phyloP scores from a whole-genome alignment of 1,140 invertebrate species.

The fruit fly (Drosophila melanogaster) region DNA sequence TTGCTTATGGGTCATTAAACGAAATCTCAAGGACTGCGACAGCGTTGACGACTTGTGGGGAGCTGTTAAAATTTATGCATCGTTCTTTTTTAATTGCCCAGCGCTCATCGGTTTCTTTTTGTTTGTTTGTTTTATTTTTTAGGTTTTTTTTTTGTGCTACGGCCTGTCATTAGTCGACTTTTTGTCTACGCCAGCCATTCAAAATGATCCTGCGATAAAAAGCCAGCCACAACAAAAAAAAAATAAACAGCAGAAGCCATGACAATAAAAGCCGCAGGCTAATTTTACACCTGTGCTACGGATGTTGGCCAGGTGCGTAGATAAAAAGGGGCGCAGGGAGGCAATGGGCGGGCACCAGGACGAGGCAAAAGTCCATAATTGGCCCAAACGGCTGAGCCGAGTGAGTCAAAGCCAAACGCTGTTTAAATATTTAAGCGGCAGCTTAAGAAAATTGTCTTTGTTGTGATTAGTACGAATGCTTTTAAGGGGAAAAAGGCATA shows the following conservation, averaged over 20 bases:
- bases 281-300: conserved; percentile 74
- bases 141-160: not conserved
- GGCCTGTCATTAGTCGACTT: conserved; percentile 61
- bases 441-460: conserved; percentile 47
- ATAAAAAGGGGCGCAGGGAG: not conserved
- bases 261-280: conserved; percentile 67
- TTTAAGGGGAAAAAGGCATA: conserved; percentile 15
- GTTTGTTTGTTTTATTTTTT: conserved; percentile 10
- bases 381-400: conserved; percentile 25
- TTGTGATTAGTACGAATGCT: conserved; percentile 1
- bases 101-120: conserved; percentile 10
- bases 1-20: conserved; percentile 36
- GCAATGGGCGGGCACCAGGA: not conserved
- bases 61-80: conserved; percentile 56
- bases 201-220: conserved; percentile 67
- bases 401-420: conserved; percentile 23
- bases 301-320: conserved; percentile 38
- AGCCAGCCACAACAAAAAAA: conserved; percentile 27
- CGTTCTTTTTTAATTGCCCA: conserved; percentile 58
- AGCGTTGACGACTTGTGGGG: conserved; percentile 12
- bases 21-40: conserved; percentile 47
- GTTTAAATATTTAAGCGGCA: conserved; percentile 66
- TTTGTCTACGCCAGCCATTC: conserved; percentile 61
- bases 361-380: conserved; percentile 45
- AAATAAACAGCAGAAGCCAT: conserved; percentile 40